Conservation (phyloP, 2,888 invertebrate species). For the Brenthis ino region DNA sequence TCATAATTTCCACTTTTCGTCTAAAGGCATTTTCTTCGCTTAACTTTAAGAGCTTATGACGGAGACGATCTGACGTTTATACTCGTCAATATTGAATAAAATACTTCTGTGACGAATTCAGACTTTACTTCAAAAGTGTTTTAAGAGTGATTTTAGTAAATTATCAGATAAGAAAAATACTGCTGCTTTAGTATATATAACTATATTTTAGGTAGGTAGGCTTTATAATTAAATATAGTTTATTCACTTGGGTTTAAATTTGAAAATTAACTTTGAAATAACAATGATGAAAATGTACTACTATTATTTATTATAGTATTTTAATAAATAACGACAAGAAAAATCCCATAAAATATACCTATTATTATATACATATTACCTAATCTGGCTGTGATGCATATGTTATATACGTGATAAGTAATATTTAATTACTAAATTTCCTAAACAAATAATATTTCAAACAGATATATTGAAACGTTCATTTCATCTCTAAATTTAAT, state of each 20-base stretch:
- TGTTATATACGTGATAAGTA: too few relatives aligned
- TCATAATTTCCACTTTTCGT: slow-evolving; percentile 38
- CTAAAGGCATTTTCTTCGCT: slow-evolving; percentile 31
- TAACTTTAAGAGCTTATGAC: slow-evolving; percentile 32
- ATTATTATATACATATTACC: too few relatives aligned
- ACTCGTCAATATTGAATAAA: slow-evolving; percentile 12
- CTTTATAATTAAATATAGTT: too few relatives aligned
- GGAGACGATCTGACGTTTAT: slow-evolving; percentile 15
- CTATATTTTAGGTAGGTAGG: too few relatives aligned
- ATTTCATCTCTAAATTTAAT: neutral
- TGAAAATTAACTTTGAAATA: too few relatives aligned
- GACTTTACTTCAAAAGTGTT: neutral
- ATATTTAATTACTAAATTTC: too few relatives aligned
- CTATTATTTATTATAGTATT: too few relatives aligned
- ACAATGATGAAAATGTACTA: too few relatives aligned
- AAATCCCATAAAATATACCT: too few relatives aligned
- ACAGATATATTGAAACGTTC: slow-evolving; percentile 1
- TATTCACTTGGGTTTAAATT: too few relatives aligned
- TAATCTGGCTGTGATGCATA: too few relatives aligned
- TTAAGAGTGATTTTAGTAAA: neutral
- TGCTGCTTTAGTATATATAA: neutral
- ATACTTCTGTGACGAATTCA: slow-evolving; percentile 1
- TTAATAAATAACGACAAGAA: too few relatives aligned
- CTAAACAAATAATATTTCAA: neutral
- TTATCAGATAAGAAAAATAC: neutral